phyloP scores from a whole-genome alignment of 2,113 vertebrate species.

The Casuarius casuarius region DNA sequence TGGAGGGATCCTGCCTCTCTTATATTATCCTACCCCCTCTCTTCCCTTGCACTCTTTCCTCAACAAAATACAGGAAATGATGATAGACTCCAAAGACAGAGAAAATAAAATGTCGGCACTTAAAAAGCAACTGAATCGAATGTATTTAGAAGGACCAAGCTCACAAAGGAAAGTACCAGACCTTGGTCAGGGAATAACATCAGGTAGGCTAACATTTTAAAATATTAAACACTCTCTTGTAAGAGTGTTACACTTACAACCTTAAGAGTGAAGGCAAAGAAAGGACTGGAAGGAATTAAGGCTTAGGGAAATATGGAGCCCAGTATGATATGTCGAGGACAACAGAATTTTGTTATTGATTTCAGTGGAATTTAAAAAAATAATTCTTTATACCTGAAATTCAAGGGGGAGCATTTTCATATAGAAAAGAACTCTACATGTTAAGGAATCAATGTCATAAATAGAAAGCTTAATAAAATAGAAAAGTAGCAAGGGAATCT shows the following conservation, averaged over 20 bases:
- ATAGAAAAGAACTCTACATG: neutral
- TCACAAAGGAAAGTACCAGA: neutral
- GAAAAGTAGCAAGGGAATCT: neutral
- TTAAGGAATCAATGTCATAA: neutral
- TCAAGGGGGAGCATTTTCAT: neutral
- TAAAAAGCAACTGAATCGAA: slow-evolving; percentile 28
- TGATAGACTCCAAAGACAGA: slow-evolving; percentile 12
- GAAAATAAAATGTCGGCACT: slow-evolving; percentile 17
- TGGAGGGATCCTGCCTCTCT: neutral
- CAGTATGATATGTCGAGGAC: neutral
- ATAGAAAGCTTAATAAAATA: neutral
- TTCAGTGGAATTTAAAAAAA: neutral
- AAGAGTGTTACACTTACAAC: neutral
- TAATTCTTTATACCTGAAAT: neutral
- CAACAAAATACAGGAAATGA: slow-evolving; percentile 13
- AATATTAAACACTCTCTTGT: neutral
- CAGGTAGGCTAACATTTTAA: neutral
- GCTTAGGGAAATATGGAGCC: neutral
- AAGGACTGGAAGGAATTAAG: neutral
- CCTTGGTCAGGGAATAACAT: neutral
- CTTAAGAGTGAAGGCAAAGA: neutral
- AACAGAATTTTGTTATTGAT: neutral
- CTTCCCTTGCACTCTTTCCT: neutral
- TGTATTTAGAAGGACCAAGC: slow-evolving; percentile 14
- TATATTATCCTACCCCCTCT: neutral